A percentile compares a stretch with the other conserved stretches of the same genome.
Evolutionary conservation across 2,797 vertebrate species (phyloP).

Genomic region (Protonibea diacanthus): DNA sequence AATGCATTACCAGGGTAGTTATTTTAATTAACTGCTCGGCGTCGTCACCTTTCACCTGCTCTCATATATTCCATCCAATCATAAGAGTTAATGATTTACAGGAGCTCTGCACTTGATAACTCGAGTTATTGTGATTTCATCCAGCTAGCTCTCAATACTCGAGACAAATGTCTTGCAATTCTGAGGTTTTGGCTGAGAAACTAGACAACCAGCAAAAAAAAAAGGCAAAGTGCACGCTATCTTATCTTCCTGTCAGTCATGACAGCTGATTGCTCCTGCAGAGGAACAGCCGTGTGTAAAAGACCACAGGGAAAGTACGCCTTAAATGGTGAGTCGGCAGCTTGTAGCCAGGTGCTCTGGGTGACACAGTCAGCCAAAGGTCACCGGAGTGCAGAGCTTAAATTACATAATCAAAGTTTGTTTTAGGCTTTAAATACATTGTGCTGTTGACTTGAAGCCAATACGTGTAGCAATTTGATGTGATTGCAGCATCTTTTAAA

Average conservation of each 20-base stretch:
- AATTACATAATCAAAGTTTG: constrained; percentile 68
- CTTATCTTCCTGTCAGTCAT: constrained; percentile 45
- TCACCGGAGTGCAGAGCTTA: constrained; percentile 51
- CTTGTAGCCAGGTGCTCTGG: constrained; percentile 47
- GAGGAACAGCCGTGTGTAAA: constrained; percentile 32
- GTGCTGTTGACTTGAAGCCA: constrained; percentile 1
- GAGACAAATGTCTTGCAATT: neutral
- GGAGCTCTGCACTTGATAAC: neutral
- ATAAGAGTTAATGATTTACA: constrained; percentile 39
- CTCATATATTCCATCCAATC: constrained; percentile 40
- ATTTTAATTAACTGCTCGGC: constrained; percentile 73
- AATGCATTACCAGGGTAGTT: constrained; percentile 60
- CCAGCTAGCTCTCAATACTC: neutral
- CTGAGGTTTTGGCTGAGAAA: neutral
- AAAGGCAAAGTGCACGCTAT: neutral
- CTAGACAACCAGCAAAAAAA: neutral
- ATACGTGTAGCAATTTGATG: neutral
- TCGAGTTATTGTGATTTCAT: neutral
- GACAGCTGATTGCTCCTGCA: constrained; percentile 57
- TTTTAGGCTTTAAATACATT: constrained; percentile 44
- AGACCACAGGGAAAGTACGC: constrained; percentile 44
- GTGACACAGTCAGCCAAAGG: constrained; percentile 68
- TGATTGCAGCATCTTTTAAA: neutral
- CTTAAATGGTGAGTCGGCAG: constrained; percentile 60
- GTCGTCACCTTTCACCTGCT: constrained; percentile 66